These are phyloP conservation scores for Nipponia nippon DNA, from an alignment of 2,113 vertebrate species.

Conservation along the genomic window DNA sequence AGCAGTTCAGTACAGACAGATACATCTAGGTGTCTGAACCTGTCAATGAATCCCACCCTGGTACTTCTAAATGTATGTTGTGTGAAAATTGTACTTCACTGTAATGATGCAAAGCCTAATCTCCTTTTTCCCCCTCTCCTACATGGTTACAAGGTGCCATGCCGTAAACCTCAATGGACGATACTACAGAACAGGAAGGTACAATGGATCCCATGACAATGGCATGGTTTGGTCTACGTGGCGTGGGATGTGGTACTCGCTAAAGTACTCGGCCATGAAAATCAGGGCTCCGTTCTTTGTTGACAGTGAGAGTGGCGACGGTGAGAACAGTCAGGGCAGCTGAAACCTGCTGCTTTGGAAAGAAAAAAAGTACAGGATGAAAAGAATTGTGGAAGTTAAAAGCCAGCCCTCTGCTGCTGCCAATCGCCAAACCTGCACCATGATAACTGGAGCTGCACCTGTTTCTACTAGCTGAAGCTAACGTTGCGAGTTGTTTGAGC, in stretches of 20 bases:
- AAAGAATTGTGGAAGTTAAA: not conserved
- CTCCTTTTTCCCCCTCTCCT: not conserved
- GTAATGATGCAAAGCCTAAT: not conserved
- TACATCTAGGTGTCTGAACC: not conserved
- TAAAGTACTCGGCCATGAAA: constrained; percentile 85
- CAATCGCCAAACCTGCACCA: not conserved
- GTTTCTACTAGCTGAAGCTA: not conserved
- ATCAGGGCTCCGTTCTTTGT: constrained; percentile 78
- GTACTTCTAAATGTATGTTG: not conserved
- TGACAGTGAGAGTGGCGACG: constrained; percentile 79
- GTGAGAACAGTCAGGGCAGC: constrained; percentile 38
- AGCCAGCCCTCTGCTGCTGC: not conserved
- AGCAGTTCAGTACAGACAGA: not conserved
- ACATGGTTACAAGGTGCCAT: constrained; percentile 74
- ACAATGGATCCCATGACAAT: constrained; percentile 76
- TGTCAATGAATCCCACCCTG: not conserved
- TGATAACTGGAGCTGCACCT: not conserved
- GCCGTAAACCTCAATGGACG: constrained; percentile 85
- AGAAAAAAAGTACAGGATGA: not conserved
- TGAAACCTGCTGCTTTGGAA: not conserved
- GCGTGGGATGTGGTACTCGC: constrained; percentile 87
- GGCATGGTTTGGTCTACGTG: constrained; percentile 87
- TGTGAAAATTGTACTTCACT: not conserved
- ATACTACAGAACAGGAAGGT: constrained; percentile 81
- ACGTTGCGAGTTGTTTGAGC: not conserved